Percentiles rank a stretch among this genome's conserved stretches.
These are phyloP conservation scores for Drosophila birchii DNA, from an alignment of 2,888 invertebrate genomes.

Conservation along the genomic window DNA sequence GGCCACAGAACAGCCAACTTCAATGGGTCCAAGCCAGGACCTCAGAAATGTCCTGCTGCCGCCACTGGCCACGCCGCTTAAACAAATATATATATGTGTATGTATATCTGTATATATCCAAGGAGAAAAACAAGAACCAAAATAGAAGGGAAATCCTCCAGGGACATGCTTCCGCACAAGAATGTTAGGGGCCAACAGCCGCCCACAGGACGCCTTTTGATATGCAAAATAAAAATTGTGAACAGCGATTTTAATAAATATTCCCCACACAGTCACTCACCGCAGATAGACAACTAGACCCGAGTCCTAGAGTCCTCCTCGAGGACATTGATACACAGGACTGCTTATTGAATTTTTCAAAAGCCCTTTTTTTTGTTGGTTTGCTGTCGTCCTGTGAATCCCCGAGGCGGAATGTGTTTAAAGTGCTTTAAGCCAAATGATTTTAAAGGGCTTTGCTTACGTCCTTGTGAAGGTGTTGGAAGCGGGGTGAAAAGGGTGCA, in stretches of 20 bases:
- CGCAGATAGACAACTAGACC: slow-evolving; percentile 34
- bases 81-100: slow-evolving; percentile 43
- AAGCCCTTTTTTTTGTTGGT: slow-evolving; percentile 49
- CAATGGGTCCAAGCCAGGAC: slow-evolving; percentile 45
- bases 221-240: slow-evolving; percentile 77
- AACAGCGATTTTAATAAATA: slow-evolving; percentile 80
- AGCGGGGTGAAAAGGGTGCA: neutral
- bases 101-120: slow-evolving; percentile 9
- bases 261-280: slow-evolving; percentile 57
- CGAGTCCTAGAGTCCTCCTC: slow-evolving; percentile 21
- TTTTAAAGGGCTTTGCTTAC: slow-evolving; percentile 45
- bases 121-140: slow-evolving; percentile 12
- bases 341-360: slow-evolving; percentile 78
- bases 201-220: slow-evolving; percentile 66
- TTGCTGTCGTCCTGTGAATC: neutral
- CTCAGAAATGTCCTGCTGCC: slow-evolving; percentile 29
- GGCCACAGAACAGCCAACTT: slow-evolving; percentile 48
- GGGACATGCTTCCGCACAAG: slow-evolving; percentile 47
- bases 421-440: slow-evolving; percentile 55
- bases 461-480: neutral
- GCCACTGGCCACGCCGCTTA: slow-evolving; percentile 45
- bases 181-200: slow-evolving; percentile 30
- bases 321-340: slow-evolving; percentile 38
- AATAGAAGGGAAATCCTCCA: slow-evolving; percentile 21
- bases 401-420: slow-evolving; percentile 20